These are phyloP conservation scores for Anoplopoma fimbria DNA, from an alignment of 2,113 vertebrate genomes.

Conservation along the genomic window DNA sequence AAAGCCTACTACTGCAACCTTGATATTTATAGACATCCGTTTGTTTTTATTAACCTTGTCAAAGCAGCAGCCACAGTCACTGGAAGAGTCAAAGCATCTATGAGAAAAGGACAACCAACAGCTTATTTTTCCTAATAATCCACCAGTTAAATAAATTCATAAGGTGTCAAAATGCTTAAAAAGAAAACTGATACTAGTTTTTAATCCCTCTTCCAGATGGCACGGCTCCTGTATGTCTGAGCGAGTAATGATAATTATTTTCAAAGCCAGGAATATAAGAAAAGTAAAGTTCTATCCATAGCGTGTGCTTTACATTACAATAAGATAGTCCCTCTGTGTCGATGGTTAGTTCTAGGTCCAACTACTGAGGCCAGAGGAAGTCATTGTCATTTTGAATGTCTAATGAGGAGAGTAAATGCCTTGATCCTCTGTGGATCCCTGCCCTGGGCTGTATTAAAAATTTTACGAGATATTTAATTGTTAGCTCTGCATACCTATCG, in stretches of 20 bases:
- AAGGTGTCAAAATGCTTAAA: not conserved
- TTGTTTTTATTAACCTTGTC: not conserved
- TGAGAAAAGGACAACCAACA: conserved; percentile 7
- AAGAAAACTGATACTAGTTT: conserved; percentile 7
- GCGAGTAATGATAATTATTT: not conserved
- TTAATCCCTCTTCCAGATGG: conserved; percentile 1
- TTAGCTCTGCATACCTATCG: conserved; percentile 21
- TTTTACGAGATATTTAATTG: conserved; percentile 62
- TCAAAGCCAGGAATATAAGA: not conserved
- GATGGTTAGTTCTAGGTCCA: conserved; percentile 12
- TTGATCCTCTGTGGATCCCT: conserved; percentile 32
- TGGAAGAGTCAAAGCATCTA: conserved; percentile 1
- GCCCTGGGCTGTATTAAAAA: conserved; percentile 33
- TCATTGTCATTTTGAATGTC: conserved; percentile 26
- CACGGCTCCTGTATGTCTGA: not conserved
- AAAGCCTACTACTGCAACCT: not conserved
- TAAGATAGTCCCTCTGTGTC: not conserved
- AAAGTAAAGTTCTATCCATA: not conserved
- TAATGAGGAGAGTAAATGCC: conserved; percentile 57
- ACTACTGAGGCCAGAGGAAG: conserved; percentile 17
- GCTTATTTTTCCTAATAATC: not conserved
- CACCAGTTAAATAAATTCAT: conserved; percentile 30
- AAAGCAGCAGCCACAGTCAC: not conserved
- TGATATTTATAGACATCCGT: not conserved
- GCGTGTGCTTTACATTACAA: not conserved